These are phyloP conservation scores for Sylvilagus bachmani DNA, from an alignment of 2,113 vertebrate genomes.

Conservation along the genomic window DNA sequence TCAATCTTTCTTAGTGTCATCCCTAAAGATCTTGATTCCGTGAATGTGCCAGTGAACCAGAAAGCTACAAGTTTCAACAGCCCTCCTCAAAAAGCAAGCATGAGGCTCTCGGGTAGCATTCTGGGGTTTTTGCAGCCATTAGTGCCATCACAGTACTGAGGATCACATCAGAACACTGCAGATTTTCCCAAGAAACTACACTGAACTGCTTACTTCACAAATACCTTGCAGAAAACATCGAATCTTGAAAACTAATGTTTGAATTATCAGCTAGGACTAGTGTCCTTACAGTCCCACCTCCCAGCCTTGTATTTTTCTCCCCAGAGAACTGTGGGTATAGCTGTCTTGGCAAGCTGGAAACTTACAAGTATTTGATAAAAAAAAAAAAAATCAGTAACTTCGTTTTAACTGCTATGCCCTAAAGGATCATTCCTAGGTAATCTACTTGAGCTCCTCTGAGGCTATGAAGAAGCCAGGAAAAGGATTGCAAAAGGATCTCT, in stretches of 20 bases:
- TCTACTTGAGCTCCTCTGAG: not conserved
- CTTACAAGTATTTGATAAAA: conserved; percentile 69
- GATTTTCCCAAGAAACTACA: not conserved
- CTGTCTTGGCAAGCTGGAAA: conserved; percentile 62
- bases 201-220: conserved; percentile 45
- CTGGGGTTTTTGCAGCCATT: not conserved
- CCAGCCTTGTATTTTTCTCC: conserved; percentile 13
- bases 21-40: conserved; percentile 40
- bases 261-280: not conserved
- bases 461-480: not conserved
- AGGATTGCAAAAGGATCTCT: not conserved
- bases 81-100: conserved; percentile 38
- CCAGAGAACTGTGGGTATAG: conserved; percentile 67
- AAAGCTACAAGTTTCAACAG: conserved; percentile 60
- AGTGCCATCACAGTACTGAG: not conserved
- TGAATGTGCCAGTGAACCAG: conserved; percentile 64
- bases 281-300: not conserved
- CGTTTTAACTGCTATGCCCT: conserved; percentile 80
- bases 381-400: conserved; percentile 61
- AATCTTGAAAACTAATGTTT: not conserved
- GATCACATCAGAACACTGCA: not conserved
- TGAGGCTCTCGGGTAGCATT: conserved; percentile 7
- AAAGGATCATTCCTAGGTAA: conserved; percentile 78
- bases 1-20: conserved; percentile 53
- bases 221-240: conserved; percentile 43